Percentiles rank a stretch among this genome's conserved stretches.
These are phyloP conservation scores for Podarcis cretensis DNA, from an alignment of 2,113 vertebrate species.

Conservation along the genomic window DNA sequence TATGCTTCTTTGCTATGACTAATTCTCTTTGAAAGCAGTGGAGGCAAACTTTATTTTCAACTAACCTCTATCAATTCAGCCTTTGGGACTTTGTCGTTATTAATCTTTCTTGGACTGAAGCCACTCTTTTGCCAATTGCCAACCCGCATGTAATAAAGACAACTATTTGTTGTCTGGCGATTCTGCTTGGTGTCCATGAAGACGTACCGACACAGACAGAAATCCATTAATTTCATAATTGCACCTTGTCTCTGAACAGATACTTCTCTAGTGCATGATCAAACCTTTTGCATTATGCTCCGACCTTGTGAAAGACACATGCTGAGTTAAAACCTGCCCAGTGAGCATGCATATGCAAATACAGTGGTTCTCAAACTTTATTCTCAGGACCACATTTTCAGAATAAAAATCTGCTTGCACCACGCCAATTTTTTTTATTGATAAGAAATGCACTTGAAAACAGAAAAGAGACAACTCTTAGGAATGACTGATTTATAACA, in stretches of 20 bases:
- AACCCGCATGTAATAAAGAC: neutral
- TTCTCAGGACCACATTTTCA: no score
- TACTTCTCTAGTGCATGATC: neutral
- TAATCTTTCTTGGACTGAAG: no score
- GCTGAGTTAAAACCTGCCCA: neutral
- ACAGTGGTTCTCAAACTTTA: no score
- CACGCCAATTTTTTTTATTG: no score
- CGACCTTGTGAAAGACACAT: neutral
- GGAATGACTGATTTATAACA: no score
- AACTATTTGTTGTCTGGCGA: no score
- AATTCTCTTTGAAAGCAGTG: neutral
- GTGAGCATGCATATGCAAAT: no score
- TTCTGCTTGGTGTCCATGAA: neutral
- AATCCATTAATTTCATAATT: neutral
- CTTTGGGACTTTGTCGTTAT: no score
- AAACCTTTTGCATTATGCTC: neutral
- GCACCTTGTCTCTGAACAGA: neutral
- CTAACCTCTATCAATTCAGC: neutral
- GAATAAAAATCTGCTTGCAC: no score
- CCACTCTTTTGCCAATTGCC: neutral
- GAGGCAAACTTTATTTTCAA: neutral
- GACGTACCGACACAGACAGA: neutral
- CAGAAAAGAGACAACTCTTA: no score
- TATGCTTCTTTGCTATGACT: neutral
- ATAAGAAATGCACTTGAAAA: no score